A percentile compares a stretch with the other conserved stretches of the same genome.
Evolutionary conservation across 2,113 vertebrate species (phyloP).

Genomic region (Chlamydotis undulata): DNA sequence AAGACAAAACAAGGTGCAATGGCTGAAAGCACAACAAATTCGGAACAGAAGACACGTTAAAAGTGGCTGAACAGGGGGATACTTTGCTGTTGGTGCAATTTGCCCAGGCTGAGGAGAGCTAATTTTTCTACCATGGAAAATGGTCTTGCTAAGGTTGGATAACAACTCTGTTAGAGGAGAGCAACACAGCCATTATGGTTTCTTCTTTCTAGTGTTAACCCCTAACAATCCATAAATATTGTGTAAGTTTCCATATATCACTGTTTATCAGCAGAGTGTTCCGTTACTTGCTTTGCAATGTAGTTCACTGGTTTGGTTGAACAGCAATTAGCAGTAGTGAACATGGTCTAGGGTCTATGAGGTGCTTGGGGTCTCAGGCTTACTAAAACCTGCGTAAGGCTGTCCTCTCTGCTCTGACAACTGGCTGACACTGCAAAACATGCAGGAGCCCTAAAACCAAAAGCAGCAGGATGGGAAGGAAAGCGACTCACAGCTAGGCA

Average conservation of each 20-base stretch:
- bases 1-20: not conserved
- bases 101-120: not conserved
- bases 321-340: not conserved
- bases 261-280: slow-evolving; percentile 1
- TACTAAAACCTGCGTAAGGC: not conserved
- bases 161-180: not conserved
- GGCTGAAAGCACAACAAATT: not conserved
- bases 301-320: not conserved
- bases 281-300: not conserved
- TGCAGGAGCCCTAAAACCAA: slow-evolving; percentile 52
- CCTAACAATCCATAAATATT: not conserved
- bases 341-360: not conserved
- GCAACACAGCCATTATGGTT: not conserved
- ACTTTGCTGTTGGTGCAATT: not conserved
- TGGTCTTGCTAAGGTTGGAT: not conserved
- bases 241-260: not conserved
- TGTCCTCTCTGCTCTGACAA: not conserved
- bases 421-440: slow-evolving; percentile 11
- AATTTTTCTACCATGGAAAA: not conserved
- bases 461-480: slow-evolving; percentile 48
- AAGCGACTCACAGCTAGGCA: slow-evolving; percentile 29
- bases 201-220: not conserved
- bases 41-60: not conserved
- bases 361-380: not conserved
- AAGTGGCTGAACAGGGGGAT: not conserved